Conservation (phyloP, 2,797 vertebrate species). For the Stomatorhinus walkeri region DNA sequence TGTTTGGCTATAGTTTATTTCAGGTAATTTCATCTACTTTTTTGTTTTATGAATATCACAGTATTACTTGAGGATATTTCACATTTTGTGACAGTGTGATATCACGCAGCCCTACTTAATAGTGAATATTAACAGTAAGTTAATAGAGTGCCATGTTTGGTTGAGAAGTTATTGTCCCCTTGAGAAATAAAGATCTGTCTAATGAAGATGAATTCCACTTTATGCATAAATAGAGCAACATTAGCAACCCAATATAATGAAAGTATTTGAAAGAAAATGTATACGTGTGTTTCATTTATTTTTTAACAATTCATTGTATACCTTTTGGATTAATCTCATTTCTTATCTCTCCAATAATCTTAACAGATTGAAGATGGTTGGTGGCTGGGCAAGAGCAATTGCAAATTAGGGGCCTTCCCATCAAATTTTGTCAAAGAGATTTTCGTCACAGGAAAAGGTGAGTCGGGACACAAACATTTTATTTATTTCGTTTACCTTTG, state of each 20-base stretch:
- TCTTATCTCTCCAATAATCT: neutral
- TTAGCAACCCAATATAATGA: neutral
- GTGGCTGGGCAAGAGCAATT: constrained; percentile 78
- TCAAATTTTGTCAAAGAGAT: constrained; percentile 82
- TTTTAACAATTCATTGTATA: neutral
- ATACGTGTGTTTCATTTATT: neutral
- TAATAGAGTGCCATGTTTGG: neutral
- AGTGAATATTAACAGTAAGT: neutral
- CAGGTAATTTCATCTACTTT: neutral
- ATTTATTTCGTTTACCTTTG: neutral
- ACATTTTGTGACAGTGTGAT: neutral
- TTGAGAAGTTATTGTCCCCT: neutral
- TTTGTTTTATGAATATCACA: neutral
- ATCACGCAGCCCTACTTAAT: neutral
- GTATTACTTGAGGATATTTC: neutral
- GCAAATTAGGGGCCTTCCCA: constrained; percentile 74
- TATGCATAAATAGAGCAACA: neutral
- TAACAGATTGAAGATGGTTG: constrained; percentile 84
- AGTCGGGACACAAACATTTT: neutral
- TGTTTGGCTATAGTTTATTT: neutral
- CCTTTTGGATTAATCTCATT: neutral
- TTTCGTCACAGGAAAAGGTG: constrained; percentile 55
- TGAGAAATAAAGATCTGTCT: neutral
- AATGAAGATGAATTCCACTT: neutral
- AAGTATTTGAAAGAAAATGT: neutral